Conservation (phyloP, 92 coral and sea anemone genomes). For the Diadumene lineata region DNA sequence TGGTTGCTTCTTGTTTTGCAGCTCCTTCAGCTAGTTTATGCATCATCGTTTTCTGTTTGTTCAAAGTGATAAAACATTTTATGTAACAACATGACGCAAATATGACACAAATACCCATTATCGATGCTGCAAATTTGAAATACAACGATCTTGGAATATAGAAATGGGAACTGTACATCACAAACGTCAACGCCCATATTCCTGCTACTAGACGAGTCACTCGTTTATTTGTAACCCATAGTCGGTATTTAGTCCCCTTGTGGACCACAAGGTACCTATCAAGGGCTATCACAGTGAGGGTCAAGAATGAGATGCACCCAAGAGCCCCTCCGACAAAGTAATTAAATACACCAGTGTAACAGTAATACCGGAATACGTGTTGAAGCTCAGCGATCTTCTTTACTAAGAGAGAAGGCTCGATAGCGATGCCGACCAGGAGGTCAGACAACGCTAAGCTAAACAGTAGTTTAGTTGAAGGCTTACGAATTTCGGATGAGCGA, state of each 20-base stretch:
- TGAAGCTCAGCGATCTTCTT: slow-evolving; percentile 30
- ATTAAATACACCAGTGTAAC: slow-evolving; percentile 1
- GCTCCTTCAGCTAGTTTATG: not conserved
- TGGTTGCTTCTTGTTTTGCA: not conserved
- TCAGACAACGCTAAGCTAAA: slow-evolving; percentile 36
- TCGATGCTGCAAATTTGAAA: slow-evolving; percentile 12
- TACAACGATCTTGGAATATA: slow-evolving; percentile 7
- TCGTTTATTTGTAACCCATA: slow-evolving; percentile 24
- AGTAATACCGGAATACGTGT: slow-evolving; percentile 9
- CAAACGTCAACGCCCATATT: slow-evolving; percentile 12
- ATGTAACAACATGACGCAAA: slow-evolving; percentile 18
- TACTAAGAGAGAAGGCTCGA: slow-evolving; percentile 11
- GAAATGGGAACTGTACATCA: not conserved
- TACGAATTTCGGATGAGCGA: slow-evolving; percentile 28
- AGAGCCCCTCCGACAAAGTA: slow-evolving; percentile 15
- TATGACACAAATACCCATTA: slow-evolving; percentile 5
- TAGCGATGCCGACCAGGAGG: slow-evolving; percentile 25
- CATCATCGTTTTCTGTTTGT: not conserved
- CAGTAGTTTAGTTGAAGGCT: slow-evolving; percentile 34
- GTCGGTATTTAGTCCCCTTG: slow-evolving; percentile 24
- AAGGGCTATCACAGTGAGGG: slow-evolving; percentile 15
- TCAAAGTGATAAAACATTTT: slow-evolving; percentile 14
- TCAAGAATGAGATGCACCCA: slow-evolving; percentile 17
- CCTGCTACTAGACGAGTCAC: slow-evolving; percentile 6
- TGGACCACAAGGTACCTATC: slow-evolving; percentile 37